Evolutionary conservation across 37 sponge, comb jelly and placozoan species (phyloP).

Genomic region (Oopsacas minuta): DNA sequence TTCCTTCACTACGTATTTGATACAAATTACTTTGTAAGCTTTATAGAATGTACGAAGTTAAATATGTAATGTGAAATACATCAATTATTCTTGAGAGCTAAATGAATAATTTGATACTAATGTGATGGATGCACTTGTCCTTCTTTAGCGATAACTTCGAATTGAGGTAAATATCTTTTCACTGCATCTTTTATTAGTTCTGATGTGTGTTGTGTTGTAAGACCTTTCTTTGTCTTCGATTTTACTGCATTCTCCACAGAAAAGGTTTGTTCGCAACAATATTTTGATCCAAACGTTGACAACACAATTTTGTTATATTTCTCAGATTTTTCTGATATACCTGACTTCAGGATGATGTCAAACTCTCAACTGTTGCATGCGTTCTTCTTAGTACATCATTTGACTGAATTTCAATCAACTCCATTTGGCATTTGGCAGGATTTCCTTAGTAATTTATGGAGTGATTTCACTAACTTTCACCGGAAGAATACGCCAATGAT

Average conservation of each 20-base stretch:
- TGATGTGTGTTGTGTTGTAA: not conserved
- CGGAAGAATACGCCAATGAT: not conserved
- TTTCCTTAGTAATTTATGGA: not conserved
- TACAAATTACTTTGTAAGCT: too few species aligned
- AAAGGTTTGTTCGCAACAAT: not conserved
- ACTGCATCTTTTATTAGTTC: constrained; percentile 16
- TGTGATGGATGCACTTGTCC: not conserved
- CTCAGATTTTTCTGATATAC: not conserved
- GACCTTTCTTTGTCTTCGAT: not conserved
- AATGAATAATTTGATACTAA: not conserved
- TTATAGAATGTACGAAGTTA: too few species aligned
- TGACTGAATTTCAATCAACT: not conserved
- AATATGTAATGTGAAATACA: too few species aligned
- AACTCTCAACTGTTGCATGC: not conserved
- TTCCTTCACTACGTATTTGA: too few species aligned
- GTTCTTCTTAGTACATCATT: not conserved
- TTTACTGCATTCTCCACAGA: not conserved
- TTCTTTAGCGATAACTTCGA: not conserved
- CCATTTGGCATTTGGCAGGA: not conserved
- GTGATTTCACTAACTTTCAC: not conserved
- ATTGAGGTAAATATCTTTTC: not conserved
- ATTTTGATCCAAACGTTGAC: constrained; percentile 2
- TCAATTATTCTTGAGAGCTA: too few species aligned
- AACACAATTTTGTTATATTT: not conserved
- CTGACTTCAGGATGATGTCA: not conserved